phyloP scores from a whole-genome alignment of 2,113 vertebrate genomes.

The Brachionichthys hirsutus region DNA sequence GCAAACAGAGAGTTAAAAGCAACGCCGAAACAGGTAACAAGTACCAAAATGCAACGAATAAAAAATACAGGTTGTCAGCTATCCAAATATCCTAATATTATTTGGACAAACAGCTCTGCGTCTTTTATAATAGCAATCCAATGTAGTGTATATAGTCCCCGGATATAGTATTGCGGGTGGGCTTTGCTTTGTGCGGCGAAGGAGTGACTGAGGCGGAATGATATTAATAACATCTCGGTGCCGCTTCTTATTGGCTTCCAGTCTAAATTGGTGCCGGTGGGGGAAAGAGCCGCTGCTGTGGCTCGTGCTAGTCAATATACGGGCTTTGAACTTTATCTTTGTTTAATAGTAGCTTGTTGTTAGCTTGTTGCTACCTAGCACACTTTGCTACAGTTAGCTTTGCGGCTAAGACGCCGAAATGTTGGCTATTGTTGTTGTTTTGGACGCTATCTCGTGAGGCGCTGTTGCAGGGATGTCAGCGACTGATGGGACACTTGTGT shows the following conservation, averaged over 20 bases:
- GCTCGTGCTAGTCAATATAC: not conserved
- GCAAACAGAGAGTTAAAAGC: slow-evolving; percentile 85
- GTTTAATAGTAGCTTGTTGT: slow-evolving; percentile 21
- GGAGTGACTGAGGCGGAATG: slow-evolving; percentile 88
- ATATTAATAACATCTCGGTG: slow-evolving; percentile 83
- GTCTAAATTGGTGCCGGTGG: slow-evolving; percentile 64
- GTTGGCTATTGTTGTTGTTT: slow-evolving; percentile 39
- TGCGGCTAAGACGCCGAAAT: slow-evolving; percentile 47
- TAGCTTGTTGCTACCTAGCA: slow-evolving; percentile 70
- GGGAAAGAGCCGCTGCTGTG: not conserved
- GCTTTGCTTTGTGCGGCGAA: slow-evolving; percentile 79
- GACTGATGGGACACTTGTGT: not conserved
- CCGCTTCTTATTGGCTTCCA: slow-evolving; percentile 76
- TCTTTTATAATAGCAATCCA: slow-evolving; percentile 69
- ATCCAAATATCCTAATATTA: slow-evolving; percentile 44
- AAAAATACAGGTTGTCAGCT: slow-evolving; percentile 58
- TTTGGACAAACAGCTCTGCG: slow-evolving; percentile 48
- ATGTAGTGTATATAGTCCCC: slow-evolving; percentile 90
- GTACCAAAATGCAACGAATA: slow-evolving; percentile 73
- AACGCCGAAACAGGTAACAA: slow-evolving; percentile 87
- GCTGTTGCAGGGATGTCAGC: not conserved
- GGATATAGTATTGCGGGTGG: slow-evolving; percentile 86
- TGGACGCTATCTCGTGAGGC: not conserved
- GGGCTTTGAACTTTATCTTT: not conserved
- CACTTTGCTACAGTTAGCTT: slow-evolving; percentile 54